Evolutionary conservation across 1,140 invertebrate genomes (phyloP).

Genomic region (Luehdorfia chinensis): DNA sequence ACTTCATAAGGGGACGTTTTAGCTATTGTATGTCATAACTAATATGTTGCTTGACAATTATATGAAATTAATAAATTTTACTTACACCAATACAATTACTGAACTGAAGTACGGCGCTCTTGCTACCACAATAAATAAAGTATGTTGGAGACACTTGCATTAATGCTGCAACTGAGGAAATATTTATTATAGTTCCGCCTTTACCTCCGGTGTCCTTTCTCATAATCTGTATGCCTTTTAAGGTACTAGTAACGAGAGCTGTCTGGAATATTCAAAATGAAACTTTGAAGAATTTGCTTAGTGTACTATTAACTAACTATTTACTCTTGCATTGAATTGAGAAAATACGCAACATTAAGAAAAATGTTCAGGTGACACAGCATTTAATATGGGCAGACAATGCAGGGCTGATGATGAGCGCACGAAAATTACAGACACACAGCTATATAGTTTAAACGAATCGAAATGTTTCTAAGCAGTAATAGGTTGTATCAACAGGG

Average conservation of each 20-base stretch:
- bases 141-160: slow-evolving; percentile 72
- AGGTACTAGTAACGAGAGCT: slow-evolving; percentile 35
- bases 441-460: no score
- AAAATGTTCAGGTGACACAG: neutral
- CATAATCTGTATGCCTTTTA: slow-evolving; percentile 68
- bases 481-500: no score
- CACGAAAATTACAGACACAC: no score
- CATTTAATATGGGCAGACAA: no score
- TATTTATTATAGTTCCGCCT: slow-evolving; percentile 81
- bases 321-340: neutral
- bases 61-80: slow-evolving; percentile 5
- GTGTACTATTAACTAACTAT: no score
- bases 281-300: no score
- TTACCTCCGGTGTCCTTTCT: slow-evolving; percentile 74
- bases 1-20: no score
- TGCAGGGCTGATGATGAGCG: no score
- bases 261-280: slow-evolving; percentile 29
- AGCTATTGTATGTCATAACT: no score
- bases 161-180: slow-evolving; percentile 79
- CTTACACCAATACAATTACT: slow-evolving; percentile 71
- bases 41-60: no score
- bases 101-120: slow-evolving; percentile 78
- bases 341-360: neutral
- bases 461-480: no score
- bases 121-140: slow-evolving; percentile 82